Percentiles rank a stretch among this genome's conserved stretches.
Conservation (phyloP, 2,113 vertebrate species). For the Pluvialis apricaria region DNA sequence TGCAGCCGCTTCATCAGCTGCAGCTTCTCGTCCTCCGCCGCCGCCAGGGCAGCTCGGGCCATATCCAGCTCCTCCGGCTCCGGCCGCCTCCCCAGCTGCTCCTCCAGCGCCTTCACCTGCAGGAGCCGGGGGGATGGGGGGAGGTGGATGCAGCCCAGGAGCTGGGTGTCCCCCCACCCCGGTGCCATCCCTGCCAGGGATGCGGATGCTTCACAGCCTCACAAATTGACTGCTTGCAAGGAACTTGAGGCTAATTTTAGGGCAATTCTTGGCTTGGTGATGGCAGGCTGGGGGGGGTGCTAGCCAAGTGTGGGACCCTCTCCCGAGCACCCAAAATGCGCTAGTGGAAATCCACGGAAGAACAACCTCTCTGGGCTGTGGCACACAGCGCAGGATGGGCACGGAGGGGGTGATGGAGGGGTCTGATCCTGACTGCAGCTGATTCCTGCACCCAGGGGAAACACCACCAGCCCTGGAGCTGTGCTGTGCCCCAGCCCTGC, state of each 20-base stretch:
- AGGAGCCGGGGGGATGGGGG: fast-evolving
- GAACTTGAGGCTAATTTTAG: background rate
- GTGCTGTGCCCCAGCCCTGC: fast-evolving
- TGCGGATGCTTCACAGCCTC: fast-evolving
- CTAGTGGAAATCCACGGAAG: background rate
- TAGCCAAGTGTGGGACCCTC: background rate
- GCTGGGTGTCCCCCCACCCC: background rate
- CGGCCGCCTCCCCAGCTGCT: background rate
- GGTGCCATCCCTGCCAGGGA: background rate
- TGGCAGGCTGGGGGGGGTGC: background rate
- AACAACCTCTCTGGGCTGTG: background rate
- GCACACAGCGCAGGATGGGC: fast-evolving
- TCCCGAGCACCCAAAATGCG: fast-evolving
- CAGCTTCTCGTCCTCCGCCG: slow-evolving; percentile 38
- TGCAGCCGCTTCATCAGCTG: slow-evolving; percentile 33
- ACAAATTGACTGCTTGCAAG: fast-evolving
- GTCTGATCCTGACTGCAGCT: background rate
- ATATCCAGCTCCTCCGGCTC: slow-evolving; percentile 57
- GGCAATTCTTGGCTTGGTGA: background rate
- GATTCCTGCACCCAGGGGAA: background rate
- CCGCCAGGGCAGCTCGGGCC: slow-evolving; percentile 54
- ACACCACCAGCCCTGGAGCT: fast-evolving
- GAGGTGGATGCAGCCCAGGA: background rate
- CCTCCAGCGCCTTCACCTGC: slow-evolving; percentile 53
- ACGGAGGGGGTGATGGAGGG: background rate